phyloP scores from a whole-genome alignment of 2,888 invertebrate genomes.

The Tryphoninae sp. region DNA sequence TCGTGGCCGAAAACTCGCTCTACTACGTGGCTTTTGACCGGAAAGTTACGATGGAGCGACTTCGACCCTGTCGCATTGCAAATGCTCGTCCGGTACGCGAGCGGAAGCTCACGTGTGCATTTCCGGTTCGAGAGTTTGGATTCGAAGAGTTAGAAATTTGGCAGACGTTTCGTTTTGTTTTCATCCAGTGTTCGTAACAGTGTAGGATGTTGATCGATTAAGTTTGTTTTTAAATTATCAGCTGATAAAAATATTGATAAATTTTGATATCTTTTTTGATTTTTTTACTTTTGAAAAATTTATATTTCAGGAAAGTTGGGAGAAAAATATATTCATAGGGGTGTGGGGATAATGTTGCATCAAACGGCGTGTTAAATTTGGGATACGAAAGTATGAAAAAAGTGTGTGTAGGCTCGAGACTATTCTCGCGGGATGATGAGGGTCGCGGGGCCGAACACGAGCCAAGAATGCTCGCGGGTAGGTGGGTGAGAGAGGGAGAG shows the following conservation, averaged over 20 bases:
- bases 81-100: neutral
- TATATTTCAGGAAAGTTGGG: neutral
- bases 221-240: too few relatives aligned
- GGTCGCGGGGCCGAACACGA: conserved; percentile 1
- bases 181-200: too few relatives aligned
- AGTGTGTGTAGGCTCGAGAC: conserved; percentile 10
- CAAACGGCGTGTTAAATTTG: neutral
- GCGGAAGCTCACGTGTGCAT: neutral
- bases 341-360: neutral
- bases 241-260: too few relatives aligned
- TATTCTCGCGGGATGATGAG: conserved; percentile 26
- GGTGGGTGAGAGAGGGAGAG: neutral
- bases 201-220: too few relatives aligned
- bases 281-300: neutral
- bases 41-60: neutral
- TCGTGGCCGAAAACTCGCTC: neutral
- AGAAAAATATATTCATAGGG: neutral
- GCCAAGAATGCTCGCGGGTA: neutral
- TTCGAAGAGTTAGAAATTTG: too few relatives aligned
- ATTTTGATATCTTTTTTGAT: neutral
- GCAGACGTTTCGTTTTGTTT: too few relatives aligned
- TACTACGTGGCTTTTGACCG: neutral
- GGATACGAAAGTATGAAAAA: conserved; percentile 12
- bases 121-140: too few relatives aligned
- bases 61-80: neutral